Base-by-base conservation (phyloP, 2,113 vertebrate species). In the Pagrus major region DNA sequence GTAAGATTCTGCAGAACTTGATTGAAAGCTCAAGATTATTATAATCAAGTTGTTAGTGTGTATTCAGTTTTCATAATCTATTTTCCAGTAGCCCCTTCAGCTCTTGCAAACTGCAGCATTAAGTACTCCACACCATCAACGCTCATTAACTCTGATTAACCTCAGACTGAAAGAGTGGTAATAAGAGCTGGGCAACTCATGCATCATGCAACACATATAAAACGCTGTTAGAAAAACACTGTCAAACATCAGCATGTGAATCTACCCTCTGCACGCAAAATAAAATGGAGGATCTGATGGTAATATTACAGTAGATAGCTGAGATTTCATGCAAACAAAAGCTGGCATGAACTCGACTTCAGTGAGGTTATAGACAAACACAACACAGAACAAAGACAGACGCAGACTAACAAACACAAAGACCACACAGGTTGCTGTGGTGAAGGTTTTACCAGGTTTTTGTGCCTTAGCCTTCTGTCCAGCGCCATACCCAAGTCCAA, bases 131-230 rank as follows among this genome's bases (percentile, higher is more conserved):
- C 16, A 37, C 10, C 39, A 61, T 61, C 27, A 35, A 33, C 31
- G 18, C n/a, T 18, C n/a, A 65, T 27, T 16, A 29, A 23, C 21
- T 37, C 14, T 16, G 23, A 71, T 35, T 12, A 29, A 58, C 41
- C 14, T 20, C n/a, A 42, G 27, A 58, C 31, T 33, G 33, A n/a
- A 46, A 25, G 27, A 18, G 39, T 52, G 55, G 41, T 41, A 29
- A 20, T 33, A 58, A 27, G 61, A 71, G 56, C 25, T 64, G n/a
- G 12, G 27, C 14, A 47, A 67, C 29, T 80, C 86, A 80, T 90
- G 85, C 83, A 83, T 6, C 68, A 82, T 82, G 78, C 78, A 80
- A 49, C 42, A 54, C 27, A 25, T n/a, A 60, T 8, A 25, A 81
- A 42, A 81, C 59, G 0, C 46, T 7, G 3, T 73, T 0, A 58